Conservation (phyloP, 2,888 invertebrate genomes). For the Conchocele bisecta region DNA sequence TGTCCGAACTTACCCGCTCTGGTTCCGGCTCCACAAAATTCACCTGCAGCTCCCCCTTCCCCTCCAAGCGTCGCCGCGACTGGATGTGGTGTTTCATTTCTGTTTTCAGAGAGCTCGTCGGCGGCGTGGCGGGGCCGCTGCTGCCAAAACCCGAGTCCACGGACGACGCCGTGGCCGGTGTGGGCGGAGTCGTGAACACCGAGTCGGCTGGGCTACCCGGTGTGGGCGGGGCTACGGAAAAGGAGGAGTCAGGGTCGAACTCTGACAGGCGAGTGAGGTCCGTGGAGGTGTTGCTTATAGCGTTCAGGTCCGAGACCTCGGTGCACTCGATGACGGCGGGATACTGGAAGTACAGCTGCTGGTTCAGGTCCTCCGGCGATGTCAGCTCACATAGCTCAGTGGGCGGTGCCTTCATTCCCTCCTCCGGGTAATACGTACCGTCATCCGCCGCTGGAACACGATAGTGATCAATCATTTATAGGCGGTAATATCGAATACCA, state of each 20-base stretch:
- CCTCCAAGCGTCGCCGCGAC: constrained; percentile 62
- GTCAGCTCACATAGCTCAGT: too few relatives aligned
- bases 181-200: constrained; percentile 19
- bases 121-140: constrained; percentile 25
- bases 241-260: too few relatives aligned
- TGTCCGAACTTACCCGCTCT: constrained; percentile 48
- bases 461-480: too few relatives aligned
- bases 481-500: too few relatives aligned
- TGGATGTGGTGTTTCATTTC: constrained; percentile 69
- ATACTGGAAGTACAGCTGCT: constrained; percentile 11
- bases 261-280: too few relatives aligned
- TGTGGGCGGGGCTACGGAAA: constrained; percentile 10
- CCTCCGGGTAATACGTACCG: too few relatives aligned
- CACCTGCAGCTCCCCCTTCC: constrained; percentile 67
- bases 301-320: constrained; percentile 31
- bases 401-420: too few relatives aligned
- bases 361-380: background rate
- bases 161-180: constrained; percentile 36
- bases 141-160: constrained; percentile 3
- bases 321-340: constrained; percentile 21
- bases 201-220: constrained; percentile 33
- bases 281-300: background rate
- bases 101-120: constrained; percentile 65
- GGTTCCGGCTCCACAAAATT: constrained; percentile 57
- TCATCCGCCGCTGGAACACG: too few relatives aligned